Conservation (phyloP, 35 echinoderm and acorn worm species). For the Lytechinus variegatus region DNA sequence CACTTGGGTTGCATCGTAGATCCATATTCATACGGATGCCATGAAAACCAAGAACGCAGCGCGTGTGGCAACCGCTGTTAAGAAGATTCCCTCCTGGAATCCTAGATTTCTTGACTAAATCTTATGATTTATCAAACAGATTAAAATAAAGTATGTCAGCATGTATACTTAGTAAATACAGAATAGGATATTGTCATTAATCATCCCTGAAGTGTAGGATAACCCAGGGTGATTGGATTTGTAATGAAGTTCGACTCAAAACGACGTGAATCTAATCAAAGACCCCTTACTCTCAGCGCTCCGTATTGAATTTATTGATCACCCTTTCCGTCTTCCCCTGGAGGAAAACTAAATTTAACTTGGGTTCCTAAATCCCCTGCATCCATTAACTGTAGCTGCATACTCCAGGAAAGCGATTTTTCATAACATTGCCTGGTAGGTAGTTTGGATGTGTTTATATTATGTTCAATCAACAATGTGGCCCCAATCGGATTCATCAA, state of each 20-base stretch:
- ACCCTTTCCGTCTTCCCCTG: neutral
- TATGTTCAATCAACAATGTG: neutral
- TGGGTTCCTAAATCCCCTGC: neutral
- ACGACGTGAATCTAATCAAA: neutral
- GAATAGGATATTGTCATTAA: neutral
- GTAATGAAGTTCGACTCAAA: neutral
- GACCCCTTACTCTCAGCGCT: neutral
- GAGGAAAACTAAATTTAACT: neutral
- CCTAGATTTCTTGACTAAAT: too few species aligned
- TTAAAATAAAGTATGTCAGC: neutral
- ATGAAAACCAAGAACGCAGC: too few species aligned
- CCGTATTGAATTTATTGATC: neutral
- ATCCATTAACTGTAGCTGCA: neutral
- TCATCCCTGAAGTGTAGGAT: neutral
- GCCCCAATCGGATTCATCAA: neutral
- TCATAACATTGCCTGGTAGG: neutral
- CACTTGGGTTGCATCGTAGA: too few species aligned
- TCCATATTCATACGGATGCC: too few species aligned
- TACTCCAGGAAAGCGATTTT: neutral
- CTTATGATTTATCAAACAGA: too few species aligned
- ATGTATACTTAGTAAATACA: neutral
- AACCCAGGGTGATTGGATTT: neutral
- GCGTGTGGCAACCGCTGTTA: too few species aligned
- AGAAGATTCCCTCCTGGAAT: too few species aligned
- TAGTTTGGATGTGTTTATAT: too few species aligned